phyloP scores from a whole-genome alignment of 2,113 vertebrate genomes.

The Marmota monax region DNA sequence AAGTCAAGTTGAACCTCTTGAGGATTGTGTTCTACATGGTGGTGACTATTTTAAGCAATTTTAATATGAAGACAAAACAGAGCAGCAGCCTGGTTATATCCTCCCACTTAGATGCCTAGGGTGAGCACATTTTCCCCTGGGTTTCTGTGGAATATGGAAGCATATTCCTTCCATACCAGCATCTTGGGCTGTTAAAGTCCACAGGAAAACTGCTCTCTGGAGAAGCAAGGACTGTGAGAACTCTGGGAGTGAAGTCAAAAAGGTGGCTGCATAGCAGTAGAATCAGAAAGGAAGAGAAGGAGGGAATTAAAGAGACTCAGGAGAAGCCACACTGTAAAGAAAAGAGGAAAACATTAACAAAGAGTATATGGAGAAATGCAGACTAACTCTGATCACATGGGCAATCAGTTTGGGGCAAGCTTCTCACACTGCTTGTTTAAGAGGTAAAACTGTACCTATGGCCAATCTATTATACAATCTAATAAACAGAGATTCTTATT shows the following conservation, averaged over 20 bases:
- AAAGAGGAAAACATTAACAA: neutral
- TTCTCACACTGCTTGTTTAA: neutral
- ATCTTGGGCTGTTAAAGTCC: neutral
- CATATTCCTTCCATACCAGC: neutral
- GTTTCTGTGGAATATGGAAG: neutral
- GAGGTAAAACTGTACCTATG: neutral
- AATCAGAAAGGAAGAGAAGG: neutral
- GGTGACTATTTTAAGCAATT: slow-evolving; percentile 16
- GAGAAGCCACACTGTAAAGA: neutral
- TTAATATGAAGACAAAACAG: slow-evolving; percentile 23
- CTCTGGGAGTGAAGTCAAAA: neutral
- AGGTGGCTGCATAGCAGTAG: neutral
- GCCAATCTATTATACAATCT: neutral
- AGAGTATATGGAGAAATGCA: neutral
- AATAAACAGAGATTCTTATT: slow-evolving; percentile 18
- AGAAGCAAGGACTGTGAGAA: neutral
- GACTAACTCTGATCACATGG: neutral
- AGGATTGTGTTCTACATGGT: neutral
- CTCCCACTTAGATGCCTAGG: neutral
- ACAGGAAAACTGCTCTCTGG: slow-evolving; percentile 22
- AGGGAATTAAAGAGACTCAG: neutral
- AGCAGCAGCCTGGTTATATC: neutral
- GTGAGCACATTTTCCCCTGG: neutral
- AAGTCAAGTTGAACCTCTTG: neutral
- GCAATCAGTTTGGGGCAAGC: slow-evolving; percentile 21